Evolutionary conservation across 2,113 vertebrate species (phyloP), one percentile per base, ranked within the genome.

Genomic region (Rhea americana): DNA sequence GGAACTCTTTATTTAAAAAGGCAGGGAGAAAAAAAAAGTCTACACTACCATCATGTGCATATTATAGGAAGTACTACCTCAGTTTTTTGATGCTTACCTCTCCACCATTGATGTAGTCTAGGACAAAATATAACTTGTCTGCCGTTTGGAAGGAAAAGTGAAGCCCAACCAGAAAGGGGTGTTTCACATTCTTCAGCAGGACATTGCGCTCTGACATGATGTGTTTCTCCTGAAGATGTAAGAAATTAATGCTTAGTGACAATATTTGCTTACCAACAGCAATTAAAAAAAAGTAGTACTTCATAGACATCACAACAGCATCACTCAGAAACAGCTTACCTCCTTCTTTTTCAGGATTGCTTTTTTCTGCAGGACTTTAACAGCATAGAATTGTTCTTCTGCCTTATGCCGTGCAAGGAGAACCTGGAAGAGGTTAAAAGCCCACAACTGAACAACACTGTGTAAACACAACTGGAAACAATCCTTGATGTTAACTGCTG

Each of bases 181-280:
- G 99, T 95, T 99, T 99, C 95, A 99, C 98, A 74, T 99, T 99
- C 97, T 99, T 99, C 87, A 99, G 96, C 26, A 99, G 96, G 74
- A 99, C 99, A 86, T 99, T 99, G 83, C 99, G 98, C 94, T 99
- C 99, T 2, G 99, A 99, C 99, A 99, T 99, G 61, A 99, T 99
- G 96, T 99, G 99, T 94, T 99, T 99, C 97, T 99, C 99, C 99
- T 99, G 96, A 53, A 90, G 95, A 79, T 68, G n/a, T 28, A 15
- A 30, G 50, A 82, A 77, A 66, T 21, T 21, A 39, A 30, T 4
- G 55, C 51, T 95, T 74, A 95, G 87, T 20, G 85, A 62, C 14
- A 58, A 51, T 58, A 21, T 65, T 67, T 82, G 47, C 85, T 80
- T 58, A 89, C 16, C 1, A 47, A 63, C 5, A 62, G 32, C 41